phyloP scores from a whole-genome alignment of 2,797 vertebrate species.

The Coregonus sp. region DNA sequence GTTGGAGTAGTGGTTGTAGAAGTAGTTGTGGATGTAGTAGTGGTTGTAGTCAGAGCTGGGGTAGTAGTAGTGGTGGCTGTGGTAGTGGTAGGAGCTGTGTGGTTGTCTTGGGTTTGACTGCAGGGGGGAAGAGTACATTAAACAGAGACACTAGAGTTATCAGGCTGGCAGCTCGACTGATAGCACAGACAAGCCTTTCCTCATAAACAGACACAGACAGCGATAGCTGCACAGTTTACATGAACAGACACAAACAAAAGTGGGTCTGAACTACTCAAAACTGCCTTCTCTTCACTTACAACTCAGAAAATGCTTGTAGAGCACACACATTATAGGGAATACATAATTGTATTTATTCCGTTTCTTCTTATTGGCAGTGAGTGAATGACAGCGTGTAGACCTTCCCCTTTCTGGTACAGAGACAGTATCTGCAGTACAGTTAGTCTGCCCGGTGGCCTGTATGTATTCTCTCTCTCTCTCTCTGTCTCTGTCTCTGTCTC shows the following conservation, averaged over 20 bases:
- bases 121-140: background rate
- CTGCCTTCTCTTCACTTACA: background rate
- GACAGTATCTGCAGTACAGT: slow-evolving; percentile 28
- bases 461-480: no score
- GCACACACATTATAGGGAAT: background rate
- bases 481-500: no score
- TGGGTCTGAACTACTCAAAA: background rate
- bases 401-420: slow-evolving; percentile 15
- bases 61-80: slow-evolving; percentile 16
- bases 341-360: background rate
- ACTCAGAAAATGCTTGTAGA: background rate
- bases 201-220: no score
- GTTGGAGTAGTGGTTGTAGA: slow-evolving; percentile 34
- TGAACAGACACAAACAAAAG: no score
- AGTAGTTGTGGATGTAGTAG: slow-evolving; percentile 6
- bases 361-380: background rate
- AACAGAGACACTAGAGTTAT: no score
- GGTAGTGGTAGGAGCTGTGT: slow-evolving; percentile 31
- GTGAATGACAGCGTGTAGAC: background rate
- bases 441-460: background rate
- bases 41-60: no score
- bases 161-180: no score
- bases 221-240: no score
- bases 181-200: no score
- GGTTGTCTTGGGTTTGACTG: slow-evolving; percentile 68